Conservation (phyloP, 2,888 invertebrate species). For the Ceramica pisi region DNA sequence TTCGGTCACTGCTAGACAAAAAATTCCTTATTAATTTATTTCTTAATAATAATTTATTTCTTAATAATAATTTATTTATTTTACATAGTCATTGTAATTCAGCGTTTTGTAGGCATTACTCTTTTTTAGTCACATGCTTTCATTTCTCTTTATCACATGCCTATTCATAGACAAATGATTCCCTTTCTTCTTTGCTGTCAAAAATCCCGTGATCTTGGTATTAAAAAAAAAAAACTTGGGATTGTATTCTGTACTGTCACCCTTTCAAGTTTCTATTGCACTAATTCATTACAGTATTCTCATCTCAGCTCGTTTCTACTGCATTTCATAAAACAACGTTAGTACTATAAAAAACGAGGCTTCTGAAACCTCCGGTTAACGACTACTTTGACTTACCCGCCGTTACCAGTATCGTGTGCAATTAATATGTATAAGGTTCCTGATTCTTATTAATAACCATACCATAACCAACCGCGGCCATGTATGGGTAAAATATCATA, state of each 20-base stretch:
- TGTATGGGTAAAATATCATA: slow-evolving; percentile 19
- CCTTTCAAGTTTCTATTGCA: background rate
- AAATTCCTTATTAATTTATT: background rate
- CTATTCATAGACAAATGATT: background rate
- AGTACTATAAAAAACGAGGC: too few relatives aligned
- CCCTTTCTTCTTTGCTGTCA: background rate
- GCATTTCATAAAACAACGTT: background rate
- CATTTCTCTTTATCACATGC: background rate
- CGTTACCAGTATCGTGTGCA: slow-evolving; percentile 2
- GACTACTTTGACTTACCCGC: background rate
- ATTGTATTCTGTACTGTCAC: background rate
- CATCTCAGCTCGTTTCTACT: background rate
- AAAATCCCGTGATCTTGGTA: too few relatives aligned
- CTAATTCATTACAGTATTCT: background rate
- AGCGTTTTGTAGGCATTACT: background rate
- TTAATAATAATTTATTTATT: too few relatives aligned
- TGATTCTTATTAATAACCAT: slow-evolving; percentile 35
- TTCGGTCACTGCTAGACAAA: background rate
- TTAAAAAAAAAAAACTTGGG: too few relatives aligned
- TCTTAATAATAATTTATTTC: too few relatives aligned
- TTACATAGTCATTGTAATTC: too few relatives aligned
- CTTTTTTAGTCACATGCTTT: background rate
- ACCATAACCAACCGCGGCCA: slow-evolving; percentile 10
- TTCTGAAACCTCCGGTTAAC: background rate
- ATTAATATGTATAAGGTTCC: slow-evolving; percentile 36